These are phyloP conservation scores for Seira sanloemensis DNA, from an alignment of 2,888 invertebrate genomes.

Conservation along the genomic window DNA sequence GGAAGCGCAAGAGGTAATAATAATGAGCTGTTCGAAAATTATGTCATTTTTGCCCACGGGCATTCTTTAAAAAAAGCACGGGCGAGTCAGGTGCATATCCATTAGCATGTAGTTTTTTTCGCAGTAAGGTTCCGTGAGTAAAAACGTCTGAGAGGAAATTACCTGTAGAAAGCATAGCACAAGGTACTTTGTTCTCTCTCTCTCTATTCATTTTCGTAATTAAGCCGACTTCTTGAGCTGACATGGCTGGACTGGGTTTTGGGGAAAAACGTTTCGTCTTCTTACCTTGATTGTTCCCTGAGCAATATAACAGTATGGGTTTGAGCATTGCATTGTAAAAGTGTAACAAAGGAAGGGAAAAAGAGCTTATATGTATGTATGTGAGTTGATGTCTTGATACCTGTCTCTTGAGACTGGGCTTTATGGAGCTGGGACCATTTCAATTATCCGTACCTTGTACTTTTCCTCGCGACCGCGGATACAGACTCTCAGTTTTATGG, in stretches of 20 bases:
- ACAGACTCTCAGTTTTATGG: slow-evolving; percentile 4
- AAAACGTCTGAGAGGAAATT: no score
- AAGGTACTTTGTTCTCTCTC: slow-evolving; percentile 2
- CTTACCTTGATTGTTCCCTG: slow-evolving; percentile 8
- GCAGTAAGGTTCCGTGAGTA: no score
- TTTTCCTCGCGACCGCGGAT: neutral
- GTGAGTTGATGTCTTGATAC: slow-evolving; percentile 11
- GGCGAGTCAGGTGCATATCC: no score
- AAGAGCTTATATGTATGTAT: neutral
- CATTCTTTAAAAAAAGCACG: no score
- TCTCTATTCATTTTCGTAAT: slow-evolving; percentile 10
- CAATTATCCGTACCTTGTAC: slow-evolving; percentile 11
- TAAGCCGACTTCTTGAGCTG: slow-evolving; percentile 1
- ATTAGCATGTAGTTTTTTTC: no score
- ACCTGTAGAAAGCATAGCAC: no score
- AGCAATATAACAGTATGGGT: slow-evolving; percentile 18
- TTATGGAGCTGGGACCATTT: neutral
- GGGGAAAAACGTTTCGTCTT: neutral
- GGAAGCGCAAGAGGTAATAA: slow-evolving; percentile 15
- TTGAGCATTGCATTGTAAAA: slow-evolving; percentile 10
- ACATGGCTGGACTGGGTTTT: neutral
- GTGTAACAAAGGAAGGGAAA: slow-evolving; percentile 13
- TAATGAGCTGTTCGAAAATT: no score
- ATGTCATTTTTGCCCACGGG: no score
- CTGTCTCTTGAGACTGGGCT: neutral